phyloP scores from a whole-genome alignment of 1,140 invertebrate genomes.

The Polypedilum vanderplanki region DNA sequence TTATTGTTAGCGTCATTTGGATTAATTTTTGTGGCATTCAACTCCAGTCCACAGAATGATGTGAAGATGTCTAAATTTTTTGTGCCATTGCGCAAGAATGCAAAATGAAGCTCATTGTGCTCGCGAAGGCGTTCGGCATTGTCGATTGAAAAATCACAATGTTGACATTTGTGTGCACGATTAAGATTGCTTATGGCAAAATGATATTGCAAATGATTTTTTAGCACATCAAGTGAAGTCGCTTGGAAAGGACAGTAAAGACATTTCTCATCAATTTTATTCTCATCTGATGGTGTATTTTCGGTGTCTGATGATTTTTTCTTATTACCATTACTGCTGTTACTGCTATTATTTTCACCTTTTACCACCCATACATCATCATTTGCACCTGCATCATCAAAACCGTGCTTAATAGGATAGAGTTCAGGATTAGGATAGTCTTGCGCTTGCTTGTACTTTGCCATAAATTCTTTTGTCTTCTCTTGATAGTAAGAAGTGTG shows the following conservation, averaged over 20 bases:
- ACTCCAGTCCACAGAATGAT: conserved; percentile 40
- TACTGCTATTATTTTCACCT: background rate
- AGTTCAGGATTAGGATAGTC: conserved; percentile 56
- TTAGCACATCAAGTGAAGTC: conserved; percentile 34
- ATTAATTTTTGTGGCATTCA: conserved; percentile 34
- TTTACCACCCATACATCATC: conserved; percentile 29
- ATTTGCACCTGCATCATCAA: conserved; percentile 41
- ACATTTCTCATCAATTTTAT: conserved; percentile 59
- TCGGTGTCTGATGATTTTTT: conserved; percentile 39
- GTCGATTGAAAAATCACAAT: conserved; percentile 70
- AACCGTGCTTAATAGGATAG: conserved; percentile 45
- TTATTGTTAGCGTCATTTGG: conserved; percentile 20
- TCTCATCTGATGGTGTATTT: conserved; percentile 58
- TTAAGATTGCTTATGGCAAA: conserved; percentile 60
- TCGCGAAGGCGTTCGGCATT: conserved; percentile 37
- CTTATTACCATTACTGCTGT: background rate
- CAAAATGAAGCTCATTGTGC: conserved; percentile 41
- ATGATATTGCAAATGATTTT: conserved; percentile 54
- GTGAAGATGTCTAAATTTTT: conserved; percentile 39
- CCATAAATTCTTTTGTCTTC: conserved; percentile 61
- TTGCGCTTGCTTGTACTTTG: conserved; percentile 55
- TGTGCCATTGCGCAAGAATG: conserved; percentile 39
- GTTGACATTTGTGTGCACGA: conserved; percentile 65
- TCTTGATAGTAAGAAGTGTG: conserved; percentile 77
- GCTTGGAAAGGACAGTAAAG: conserved; percentile 49